Evolutionary conservation across 2,113 vertebrate genomes (phyloP).

Genomic region (Gambusia affinis): DNA sequence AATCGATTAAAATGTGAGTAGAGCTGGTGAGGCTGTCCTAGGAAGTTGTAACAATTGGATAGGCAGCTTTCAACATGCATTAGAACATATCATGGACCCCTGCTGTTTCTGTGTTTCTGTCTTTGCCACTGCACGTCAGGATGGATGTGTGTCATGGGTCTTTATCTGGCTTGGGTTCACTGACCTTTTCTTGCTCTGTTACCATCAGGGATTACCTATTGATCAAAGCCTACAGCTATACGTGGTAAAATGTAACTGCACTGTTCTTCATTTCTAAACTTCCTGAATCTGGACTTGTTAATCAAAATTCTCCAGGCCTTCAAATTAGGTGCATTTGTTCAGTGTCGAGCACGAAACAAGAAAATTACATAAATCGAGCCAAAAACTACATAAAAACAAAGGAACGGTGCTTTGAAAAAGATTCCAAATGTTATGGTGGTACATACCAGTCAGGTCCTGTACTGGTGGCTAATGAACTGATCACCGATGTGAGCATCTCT

Average conservation of each 20-base stretch:
- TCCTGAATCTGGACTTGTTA: neutral
- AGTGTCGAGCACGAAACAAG: neutral
- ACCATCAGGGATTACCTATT: slow-evolving; percentile 61
- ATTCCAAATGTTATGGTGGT: neutral
- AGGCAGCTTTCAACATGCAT: slow-evolving; percentile 35
- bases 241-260: neutral
- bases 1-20: slow-evolving; percentile 5
- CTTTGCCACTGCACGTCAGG: slow-evolving; percentile 41
- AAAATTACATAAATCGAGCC: neutral
- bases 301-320: neutral
- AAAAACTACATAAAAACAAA: too few relatives aligned
- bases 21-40: slow-evolving; percentile 26
- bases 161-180: slow-evolving; percentile 49
- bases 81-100: slow-evolving; percentile 34
- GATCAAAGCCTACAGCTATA: slow-evolving; percentile 46
- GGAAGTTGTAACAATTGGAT: slow-evolving; percentile 19
- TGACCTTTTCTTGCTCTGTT: slow-evolving; percentile 63
- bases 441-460: neutral
- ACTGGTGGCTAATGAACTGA: neutral
- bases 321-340: neutral
- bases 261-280: neutral
- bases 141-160: slow-evolving; percentile 73
- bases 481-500: neutral
- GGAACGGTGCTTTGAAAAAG: too few relatives aligned
- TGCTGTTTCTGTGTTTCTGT: slow-evolving; percentile 25